phyloP scores from a whole-genome alignment of 2,113 vertebrate species.

The Zeus faber region DNA sequence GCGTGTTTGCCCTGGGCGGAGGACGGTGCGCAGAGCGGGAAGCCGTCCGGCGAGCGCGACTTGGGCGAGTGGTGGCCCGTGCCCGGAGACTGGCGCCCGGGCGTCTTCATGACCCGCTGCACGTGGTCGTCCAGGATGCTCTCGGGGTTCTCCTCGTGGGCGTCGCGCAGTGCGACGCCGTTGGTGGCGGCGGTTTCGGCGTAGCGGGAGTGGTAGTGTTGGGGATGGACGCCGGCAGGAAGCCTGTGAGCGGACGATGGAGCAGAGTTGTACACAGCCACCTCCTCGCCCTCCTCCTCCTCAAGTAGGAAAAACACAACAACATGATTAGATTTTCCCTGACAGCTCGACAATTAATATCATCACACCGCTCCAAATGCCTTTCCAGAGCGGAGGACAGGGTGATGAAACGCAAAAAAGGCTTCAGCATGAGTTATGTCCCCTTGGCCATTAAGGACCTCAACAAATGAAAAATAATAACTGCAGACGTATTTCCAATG shows the following conservation, averaged over 20 bases:
- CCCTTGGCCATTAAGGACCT: no score
- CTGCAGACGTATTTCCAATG: no score
- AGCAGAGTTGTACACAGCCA: no score
- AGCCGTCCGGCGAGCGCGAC: constrained; percentile 83
- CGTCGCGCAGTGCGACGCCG: constrained; percentile 78
- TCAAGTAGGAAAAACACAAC: constrained; percentile 42
- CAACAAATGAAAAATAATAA: no score
- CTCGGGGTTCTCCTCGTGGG: constrained; percentile 93
- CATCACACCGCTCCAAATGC: no score
- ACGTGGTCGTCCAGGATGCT: constrained; percentile 97
- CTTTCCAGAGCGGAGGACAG: no score
- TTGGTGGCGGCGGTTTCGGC: no score
- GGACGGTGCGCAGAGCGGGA: constrained; percentile 59
- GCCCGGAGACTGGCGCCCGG: constrained; percentile 89
- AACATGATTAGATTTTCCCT: not conserved
- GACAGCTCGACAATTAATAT: no score
- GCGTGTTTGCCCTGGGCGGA: constrained; percentile 79
- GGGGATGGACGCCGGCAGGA: constrained; percentile 77
- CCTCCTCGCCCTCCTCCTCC: constrained; percentile 96
- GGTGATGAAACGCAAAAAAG: no score
- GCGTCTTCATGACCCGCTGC: constrained; percentile 94
- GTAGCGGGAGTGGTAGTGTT: constrained; percentile 78
- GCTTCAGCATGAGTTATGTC: no score
- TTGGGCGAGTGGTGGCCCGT: constrained; percentile 86
- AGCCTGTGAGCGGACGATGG: constrained; percentile 79